phyloP scores from a whole-genome alignment of 1,140 invertebrate genomes.

The Pachypeltis micranthus region DNA sequence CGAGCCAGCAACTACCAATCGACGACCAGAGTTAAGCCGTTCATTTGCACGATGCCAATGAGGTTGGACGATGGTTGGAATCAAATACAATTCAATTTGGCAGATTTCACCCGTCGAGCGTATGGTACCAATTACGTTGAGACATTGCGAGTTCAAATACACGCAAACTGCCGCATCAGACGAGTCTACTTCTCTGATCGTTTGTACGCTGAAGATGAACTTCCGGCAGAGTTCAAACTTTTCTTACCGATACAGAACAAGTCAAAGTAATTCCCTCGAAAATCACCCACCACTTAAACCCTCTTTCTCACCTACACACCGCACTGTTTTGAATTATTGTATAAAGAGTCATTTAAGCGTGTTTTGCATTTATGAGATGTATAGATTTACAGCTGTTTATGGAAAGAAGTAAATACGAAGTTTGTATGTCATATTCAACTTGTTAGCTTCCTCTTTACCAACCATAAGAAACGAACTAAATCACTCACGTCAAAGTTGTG shows the following conservation, averaged over 20 bases:
- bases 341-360: no score
- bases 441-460: no score
- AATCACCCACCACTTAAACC: no score
- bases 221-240: conserved; percentile 98
- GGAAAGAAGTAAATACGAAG: no score
- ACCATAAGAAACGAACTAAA: no score
- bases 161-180: conserved; percentile 96
- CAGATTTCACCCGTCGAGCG: conserved; percentile 93
- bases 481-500: no score
- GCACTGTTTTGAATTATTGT: no score
- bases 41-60: conserved; percentile 99
- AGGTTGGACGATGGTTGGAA: conserved; percentile 98
- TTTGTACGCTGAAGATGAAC: conserved; percentile 96
- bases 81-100: conserved; percentile 95
- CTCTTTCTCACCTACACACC: no score
- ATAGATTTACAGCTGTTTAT: no score
- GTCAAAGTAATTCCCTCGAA: no score
- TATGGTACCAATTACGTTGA: conserved; percentile 99
- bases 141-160: conserved; percentile 93
- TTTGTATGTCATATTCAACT: no score
- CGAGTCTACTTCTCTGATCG: conserved; percentile 98
- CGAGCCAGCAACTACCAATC: conserved; percentile 97
- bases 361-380: no score
- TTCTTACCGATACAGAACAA: conserved; percentile 86
- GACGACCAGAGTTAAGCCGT: conserved; percentile 93